These are phyloP conservation scores for Acromyrmex heyeri DNA, from an alignment of 1,140 invertebrate species.

Conservation along the genomic window DNA sequence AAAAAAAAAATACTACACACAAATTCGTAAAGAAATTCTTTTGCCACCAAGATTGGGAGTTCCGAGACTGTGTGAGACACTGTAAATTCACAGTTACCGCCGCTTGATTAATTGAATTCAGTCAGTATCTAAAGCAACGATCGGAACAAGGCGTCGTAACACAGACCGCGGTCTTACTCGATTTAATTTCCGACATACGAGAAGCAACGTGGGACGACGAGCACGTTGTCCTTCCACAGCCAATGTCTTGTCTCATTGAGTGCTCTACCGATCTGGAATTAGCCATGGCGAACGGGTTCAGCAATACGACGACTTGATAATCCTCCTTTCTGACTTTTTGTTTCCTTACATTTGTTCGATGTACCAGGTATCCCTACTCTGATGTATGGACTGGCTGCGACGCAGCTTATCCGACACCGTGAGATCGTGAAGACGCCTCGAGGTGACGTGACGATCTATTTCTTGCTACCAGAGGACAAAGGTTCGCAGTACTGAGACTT, in stretches of 20 bases:
- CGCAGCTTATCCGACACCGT: conserved; percentile 91
- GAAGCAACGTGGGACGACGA: conserved; percentile 28
- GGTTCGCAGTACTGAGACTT: conserved; percentile 89
- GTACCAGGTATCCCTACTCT: conserved; percentile 94
- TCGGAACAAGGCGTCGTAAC: conserved; percentile 27
- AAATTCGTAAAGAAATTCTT: background rate
- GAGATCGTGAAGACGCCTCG: conserved; percentile 92
- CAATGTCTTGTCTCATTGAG: conserved; percentile 55
- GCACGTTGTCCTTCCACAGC: conserved; percentile 43
- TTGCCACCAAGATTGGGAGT: too few relatives aligned
- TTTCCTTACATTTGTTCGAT: conserved; percentile 53
- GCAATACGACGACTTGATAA: conserved; percentile 45
- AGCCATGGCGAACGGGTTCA: conserved; percentile 51
- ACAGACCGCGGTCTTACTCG: conserved; percentile 14
- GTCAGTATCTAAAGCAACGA: conserved; percentile 35
- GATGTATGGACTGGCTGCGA: conserved; percentile 95
- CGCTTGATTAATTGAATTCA: conserved; percentile 37
- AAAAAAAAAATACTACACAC: background rate
- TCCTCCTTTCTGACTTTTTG: conserved; percentile 24
- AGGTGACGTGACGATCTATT: conserved; percentile 94
- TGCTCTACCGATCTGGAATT: conserved; percentile 47
- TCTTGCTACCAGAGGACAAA: conserved; percentile 95
- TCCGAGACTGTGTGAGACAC: background rate
- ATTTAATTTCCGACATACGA: conserved; percentile 37
- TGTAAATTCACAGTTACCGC: background rate